Evolutionary conservation across 2,797 vertebrate species (phyloP).

Genomic region (Melanotaenia boesemani): DNA sequence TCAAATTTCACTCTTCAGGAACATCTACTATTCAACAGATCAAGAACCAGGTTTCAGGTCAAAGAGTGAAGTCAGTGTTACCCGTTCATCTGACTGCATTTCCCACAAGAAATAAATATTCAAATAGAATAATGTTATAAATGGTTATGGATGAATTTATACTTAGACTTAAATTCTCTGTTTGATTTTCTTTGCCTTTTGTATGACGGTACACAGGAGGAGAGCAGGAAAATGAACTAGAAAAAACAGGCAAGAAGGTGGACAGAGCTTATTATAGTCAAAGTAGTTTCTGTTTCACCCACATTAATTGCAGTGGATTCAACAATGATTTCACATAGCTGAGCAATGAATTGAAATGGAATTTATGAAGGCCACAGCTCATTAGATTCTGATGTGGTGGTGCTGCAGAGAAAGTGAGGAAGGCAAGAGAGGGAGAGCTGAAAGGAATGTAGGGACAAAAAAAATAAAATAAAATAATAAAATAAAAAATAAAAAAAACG

Average conservation of each 20-base stretch:
- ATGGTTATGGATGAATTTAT: neutral
- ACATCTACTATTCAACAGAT: neutral
- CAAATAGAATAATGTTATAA: neutral
- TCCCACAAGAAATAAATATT: too few species aligned
- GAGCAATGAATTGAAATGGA: neutral
- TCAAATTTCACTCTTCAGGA: neutral
- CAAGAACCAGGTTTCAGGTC: neutral
- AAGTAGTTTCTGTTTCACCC: neutral
- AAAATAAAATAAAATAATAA: neutral
- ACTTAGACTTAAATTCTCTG: too few species aligned
- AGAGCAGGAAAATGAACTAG: neutral
- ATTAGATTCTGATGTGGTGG: neutral
- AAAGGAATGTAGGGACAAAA: neutral
- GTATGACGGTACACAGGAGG: neutral
- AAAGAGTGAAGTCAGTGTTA: neutral
- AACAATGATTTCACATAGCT: neutral
- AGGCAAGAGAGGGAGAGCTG: neutral
- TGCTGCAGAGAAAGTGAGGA: neutral
- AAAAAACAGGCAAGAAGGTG: neutral
- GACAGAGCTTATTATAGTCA: neutral
- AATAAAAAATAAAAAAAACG: neutral
- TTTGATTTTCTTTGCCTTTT: neutral
- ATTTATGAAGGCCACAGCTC: neutral
- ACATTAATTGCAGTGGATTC: neutral
- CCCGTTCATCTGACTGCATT: neutral